These are phyloP conservation scores for Cephus pulcher DNA, from an alignment of 2,888 invertebrate genomes.

Conservation along the genomic window DNA sequence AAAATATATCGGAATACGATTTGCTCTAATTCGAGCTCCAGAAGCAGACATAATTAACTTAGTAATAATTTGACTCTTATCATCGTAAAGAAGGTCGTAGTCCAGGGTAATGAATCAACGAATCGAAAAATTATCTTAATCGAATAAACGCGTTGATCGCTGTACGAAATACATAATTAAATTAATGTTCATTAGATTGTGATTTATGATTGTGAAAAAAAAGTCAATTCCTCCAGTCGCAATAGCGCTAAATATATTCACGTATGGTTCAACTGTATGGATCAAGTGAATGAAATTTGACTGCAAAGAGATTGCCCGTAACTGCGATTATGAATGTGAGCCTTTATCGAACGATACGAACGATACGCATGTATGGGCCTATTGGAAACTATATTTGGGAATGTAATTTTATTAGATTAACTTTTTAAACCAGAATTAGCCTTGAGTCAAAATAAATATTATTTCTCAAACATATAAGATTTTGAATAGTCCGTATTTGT, in stretches of 20 bases:
- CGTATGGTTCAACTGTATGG: neutral
- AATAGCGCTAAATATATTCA: neutral
- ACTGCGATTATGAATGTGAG: neutral
- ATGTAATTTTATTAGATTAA: neutral
- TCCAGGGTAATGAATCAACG: neutral
- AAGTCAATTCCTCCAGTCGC: neutral
- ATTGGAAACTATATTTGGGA: neutral
- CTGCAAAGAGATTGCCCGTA: neutral
- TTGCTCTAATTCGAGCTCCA: neutral
- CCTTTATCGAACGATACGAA: neutral
- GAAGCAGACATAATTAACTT: neutral
- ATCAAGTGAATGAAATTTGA: neutral
- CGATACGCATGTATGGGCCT: too few relatives aligned
- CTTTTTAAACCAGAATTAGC: neutral
- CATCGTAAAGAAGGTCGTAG: neutral
- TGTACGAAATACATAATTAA: neutral
- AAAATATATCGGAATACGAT: neutral
- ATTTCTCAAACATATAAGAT: neutral
- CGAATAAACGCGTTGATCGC: neutral
- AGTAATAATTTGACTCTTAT: neutral
- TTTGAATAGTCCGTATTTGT: neutral
- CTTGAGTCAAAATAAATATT: neutral
- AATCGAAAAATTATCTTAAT: neutral
- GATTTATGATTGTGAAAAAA: neutral
- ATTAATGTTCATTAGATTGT: neutral